A percentile compares a stretch with the other conserved stretches of the same genome.
Evolutionary conservation across 1,140 invertebrate genomes (phyloP).

Genomic region (Trigoniulus corallinus): DNA sequence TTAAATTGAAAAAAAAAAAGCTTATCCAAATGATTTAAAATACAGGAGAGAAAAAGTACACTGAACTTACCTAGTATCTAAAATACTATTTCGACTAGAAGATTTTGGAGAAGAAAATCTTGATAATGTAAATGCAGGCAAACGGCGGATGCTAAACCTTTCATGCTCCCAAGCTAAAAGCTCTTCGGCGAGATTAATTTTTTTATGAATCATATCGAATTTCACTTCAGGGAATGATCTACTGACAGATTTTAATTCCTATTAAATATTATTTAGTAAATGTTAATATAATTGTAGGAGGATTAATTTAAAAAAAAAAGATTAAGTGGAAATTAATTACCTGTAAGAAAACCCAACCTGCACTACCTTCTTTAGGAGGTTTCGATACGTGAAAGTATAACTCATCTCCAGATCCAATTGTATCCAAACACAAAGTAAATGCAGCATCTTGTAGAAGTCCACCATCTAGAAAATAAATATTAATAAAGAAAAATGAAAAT

Average conservation of each 20-base stretch:
- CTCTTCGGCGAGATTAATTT: slow-evolving; percentile 92
- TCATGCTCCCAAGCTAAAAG: slow-evolving; percentile 94
- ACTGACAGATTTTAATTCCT: slow-evolving; percentile 39
- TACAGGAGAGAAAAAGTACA: too few relatives aligned
- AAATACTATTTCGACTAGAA: slow-evolving; percentile 24
- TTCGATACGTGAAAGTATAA: slow-evolving; percentile 90
- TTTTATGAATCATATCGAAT: slow-evolving; percentile 78
- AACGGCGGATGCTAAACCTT: slow-evolving; percentile 74
- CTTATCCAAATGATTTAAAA: slow-evolving; percentile 1
- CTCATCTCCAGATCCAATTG: slow-evolving; percentile 42
- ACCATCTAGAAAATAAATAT: slow-evolving; percentile 22
- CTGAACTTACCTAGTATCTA: slow-evolving; percentile 26
- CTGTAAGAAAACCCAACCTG: slow-evolving; percentile 51
- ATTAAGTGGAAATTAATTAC: too few relatives aligned
- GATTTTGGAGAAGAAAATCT: slow-evolving; percentile 17
- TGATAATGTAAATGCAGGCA: slow-evolving; percentile 85
- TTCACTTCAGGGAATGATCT: slow-evolving; percentile 30
- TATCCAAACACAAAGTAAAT: slow-evolving; percentile 84
- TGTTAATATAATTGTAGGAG: too few relatives aligned
- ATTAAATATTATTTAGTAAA: too few relatives aligned
- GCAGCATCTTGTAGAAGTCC: slow-evolving; percentile 51
- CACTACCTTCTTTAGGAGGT: slow-evolving; percentile 71
- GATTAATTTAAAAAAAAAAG: too few relatives aligned
- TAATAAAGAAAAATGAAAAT: slow-evolving; percentile 15
- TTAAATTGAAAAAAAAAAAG: slow-evolving; percentile 12